Evolutionary conservation across 2,888 invertebrate genomes (phyloP), one percentile per base, ranked within the genome.

Genomic region (Leucophenga montana): DNA sequence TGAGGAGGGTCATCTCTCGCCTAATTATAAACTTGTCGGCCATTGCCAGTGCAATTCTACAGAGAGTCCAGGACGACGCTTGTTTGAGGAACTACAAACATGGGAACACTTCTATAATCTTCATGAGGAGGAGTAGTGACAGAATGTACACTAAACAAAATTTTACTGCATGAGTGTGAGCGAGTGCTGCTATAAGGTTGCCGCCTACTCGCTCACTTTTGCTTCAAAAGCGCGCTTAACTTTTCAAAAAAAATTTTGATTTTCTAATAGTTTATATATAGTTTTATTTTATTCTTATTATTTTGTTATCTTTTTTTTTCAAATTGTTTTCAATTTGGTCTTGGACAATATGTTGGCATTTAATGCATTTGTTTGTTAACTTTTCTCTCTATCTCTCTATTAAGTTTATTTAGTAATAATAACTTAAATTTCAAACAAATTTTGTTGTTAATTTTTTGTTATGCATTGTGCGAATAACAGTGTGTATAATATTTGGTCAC

Each of bases 41-140:
- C 91, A 91, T 74, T 89, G 91, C 64, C 91, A 92, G 75, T 91
- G 90, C 72, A 83, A 86, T 48, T 85, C 89, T 0, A 89, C 88
- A 4, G 89, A 90, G 71, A 92, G 91, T 79, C 92, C 92, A 4
- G 92, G 92, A 0, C 81, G 84, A 14, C 83, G 82, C 50, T 79
- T 92, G 0, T 91, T 85, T 73, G 88, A 89, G 50, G 90, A 91
- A 81, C 89, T 92, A 16, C 87, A 91, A 79, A 89, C 88, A 0
- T 92, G 92, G 92, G 85, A 90, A 0, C 89, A 90, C 77, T 92
- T 87, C 72, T 79, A 75, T 64, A 79, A 83, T 56, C 74, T 85
- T 6, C 85, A 78, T 31, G 72, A 71, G 3, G 76, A 85, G 59
- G 74, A 75, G 27, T 70, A 61, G 16, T 3, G 16, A 16, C 18